These are phyloP conservation scores for Petrocephalus zakoni DNA, from an alignment of 2,113 vertebrate genomes.

Conservation along the genomic window DNA sequence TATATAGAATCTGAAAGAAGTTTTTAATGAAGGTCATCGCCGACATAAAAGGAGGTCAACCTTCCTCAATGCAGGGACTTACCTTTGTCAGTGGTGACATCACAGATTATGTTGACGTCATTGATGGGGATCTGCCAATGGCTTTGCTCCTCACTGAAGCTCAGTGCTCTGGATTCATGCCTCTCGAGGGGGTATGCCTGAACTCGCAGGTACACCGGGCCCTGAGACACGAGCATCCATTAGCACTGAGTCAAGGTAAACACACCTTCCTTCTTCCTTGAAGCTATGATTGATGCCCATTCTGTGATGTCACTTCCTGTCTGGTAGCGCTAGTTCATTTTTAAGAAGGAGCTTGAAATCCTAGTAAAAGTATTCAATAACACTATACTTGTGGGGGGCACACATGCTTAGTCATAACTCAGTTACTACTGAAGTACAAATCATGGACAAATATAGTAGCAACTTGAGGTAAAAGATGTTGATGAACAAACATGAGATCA, in stretches of 20 bases:
- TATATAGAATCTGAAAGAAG: constrained; percentile 65
- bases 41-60: background rate
- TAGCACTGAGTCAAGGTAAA: background rate
- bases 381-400: background rate
- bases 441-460: background rate
- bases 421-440: background rate
- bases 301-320: background rate
- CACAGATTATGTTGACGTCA: constrained; percentile 84
- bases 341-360: background rate
- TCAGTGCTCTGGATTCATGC: constrained; percentile 74
- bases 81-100: constrained; percentile 77
- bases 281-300: background rate
- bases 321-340: background rate
- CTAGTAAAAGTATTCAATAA: background rate
- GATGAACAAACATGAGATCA: background rate
- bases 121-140: constrained; percentile 84
- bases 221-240: constrained; percentile 54
- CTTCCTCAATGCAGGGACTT: constrained; percentile 22
- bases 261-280: background rate
- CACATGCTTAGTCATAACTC: background rate
- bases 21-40: background rate
- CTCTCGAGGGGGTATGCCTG: constrained; percentile 77
- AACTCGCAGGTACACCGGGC: constrained; percentile 77
- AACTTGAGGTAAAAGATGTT: background rate
- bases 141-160: constrained; percentile 80